These are phyloP conservation scores for Ahaetulla prasina DNA, from an alignment of 2,113 vertebrate species.

Conservation along the genomic window DNA sequence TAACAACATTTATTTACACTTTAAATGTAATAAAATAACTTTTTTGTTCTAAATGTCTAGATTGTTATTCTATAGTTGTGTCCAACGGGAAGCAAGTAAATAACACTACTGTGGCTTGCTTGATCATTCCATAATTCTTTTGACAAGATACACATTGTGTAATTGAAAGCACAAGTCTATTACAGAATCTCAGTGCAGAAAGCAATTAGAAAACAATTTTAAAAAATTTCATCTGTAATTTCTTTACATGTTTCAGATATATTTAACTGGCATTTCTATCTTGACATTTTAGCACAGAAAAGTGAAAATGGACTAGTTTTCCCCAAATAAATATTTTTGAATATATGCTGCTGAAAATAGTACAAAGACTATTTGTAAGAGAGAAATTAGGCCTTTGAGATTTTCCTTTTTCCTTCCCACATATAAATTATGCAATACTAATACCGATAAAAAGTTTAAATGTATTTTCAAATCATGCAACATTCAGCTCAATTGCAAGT, in stretches of 20 bases:
- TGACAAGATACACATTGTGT: conserved; percentile 74
- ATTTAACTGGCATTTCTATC: conserved; percentile 76
- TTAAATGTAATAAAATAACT: conserved; percentile 76
- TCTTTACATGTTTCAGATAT: conserved; percentile 72
- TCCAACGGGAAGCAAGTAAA: conserved; percentile 70
- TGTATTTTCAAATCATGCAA: background rate
- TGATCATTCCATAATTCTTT: conserved; percentile 64
- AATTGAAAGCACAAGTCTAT: conserved; percentile 72
- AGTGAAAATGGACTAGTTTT: conserved; percentile 69
- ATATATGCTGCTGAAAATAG: conserved; percentile 72
- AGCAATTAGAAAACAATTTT: conserved; percentile 76
- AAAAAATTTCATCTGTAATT: conserved; percentile 69
- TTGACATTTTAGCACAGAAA: conserved; percentile 73
- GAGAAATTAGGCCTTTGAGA: background rate
- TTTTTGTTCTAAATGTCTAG: conserved; percentile 70
- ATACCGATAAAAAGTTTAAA: background rate
- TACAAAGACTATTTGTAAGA: conserved; percentile 36
- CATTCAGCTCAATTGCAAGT: background rate
- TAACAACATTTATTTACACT: conserved; percentile 72
- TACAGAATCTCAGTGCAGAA: conserved; percentile 70
- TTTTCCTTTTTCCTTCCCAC: background rate
- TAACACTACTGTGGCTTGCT: conserved; percentile 69
- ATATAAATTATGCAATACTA: background rate
- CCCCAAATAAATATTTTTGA: conserved; percentile 51
- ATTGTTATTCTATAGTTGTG: conserved; percentile 69